Base-by-base conservation (phyloP, 2,113 vertebrate genomes). In the Neogale vison region DNA sequence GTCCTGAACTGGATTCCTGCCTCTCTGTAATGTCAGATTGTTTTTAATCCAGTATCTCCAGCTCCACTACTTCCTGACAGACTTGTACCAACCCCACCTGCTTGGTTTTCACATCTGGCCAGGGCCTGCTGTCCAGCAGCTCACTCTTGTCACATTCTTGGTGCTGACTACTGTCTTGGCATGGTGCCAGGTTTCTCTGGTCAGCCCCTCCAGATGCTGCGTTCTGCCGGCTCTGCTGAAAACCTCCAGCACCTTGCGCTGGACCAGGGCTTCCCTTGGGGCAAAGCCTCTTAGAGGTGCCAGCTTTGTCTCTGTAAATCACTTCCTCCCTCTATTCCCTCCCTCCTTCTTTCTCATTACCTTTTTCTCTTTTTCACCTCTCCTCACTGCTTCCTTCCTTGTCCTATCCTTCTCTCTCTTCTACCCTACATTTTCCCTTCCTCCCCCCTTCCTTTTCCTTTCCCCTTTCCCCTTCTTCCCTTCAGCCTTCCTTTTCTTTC, bases 81-180 rank as follows among this genome's bases (percentile, higher is more conserved):
- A 71, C 15, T 34, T 57, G 47, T 24, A 72, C 31, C 26, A 45
- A 91, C 82, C 20, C 50, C 55, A 29, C 55, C 55, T 11, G 24
- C 26, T 89, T 24, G 26, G 42, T 74, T 90, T 91, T 76, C 82
- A 63, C 47, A 39, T 47, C 42, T 82, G 57, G 52, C 79, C 74
- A 55, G 55, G 15, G 18, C 36, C 83, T 79, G 47, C 12, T 31
- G 3, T 47, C 65, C 21, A 52, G 36, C 26, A 81, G 72, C 67
- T 57, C 36, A 45, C 47, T 63, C 55, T 55, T 5, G 23, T 76
- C 76, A 81, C 26, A 47, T 23, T 39, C 7, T 76, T 77, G 81
- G 26, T 71, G 76, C 82, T 59, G 67, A 14, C n/a, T 90, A n/a
- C n/a, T 87, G 29, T 47, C 24, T 65, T 84, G 69, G 71, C 15